Base-by-base conservation (phyloP, 2,797 vertebrate genomes). In the Xerus rutilus region DNA sequence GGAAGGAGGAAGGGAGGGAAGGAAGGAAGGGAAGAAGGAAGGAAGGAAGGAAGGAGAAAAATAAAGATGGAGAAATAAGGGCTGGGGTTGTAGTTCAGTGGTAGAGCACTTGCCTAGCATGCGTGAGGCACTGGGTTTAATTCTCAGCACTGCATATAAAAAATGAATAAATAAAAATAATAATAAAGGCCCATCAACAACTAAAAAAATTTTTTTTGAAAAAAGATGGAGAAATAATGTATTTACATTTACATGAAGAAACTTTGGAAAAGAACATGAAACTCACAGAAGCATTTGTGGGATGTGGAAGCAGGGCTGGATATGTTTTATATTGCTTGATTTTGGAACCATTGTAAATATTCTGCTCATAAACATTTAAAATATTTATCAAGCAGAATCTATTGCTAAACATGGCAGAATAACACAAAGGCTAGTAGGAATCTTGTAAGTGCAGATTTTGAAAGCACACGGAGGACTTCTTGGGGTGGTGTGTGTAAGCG, bases 281-380 rank as follows among this genome's bases (percentile, higher is more conserved):
- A 72, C 39, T 79, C 30, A 67, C 8, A 67, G 57, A 54, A 69
- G 4, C 81, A 20, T 92, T 84, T 76, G 88, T 64, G 78, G 78
- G 47, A n/a, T 25, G 17, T 59, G n/a, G 49, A 20, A 12, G 5
- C 49, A 59, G n/a, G 23, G 1, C 7, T 65, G 57, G 20, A 1
- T 89, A 54, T 54, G 49, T 57, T 89, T 86, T 59, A 45, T 30
- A 39, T 77, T 81, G 62, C 47, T 88, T 45, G 49, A 39, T 65
- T 89, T 95, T 70, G 86, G 78, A 87, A 49, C n/a, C n/a, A 7
- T 52, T 81, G 23, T 92, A 77, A 90, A 83, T n/a, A 39, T 43
- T n/a, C 64, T 86, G 73, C 54, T 73, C 35, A 73, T 28, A 64
- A 91, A 79, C 57, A 64, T 67, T 81, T 47, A 39, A 25, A 92